Evolutionary conservation across 2,888 invertebrate genomes (phyloP).

Genomic region (Hanleya hanleyi): DNA sequence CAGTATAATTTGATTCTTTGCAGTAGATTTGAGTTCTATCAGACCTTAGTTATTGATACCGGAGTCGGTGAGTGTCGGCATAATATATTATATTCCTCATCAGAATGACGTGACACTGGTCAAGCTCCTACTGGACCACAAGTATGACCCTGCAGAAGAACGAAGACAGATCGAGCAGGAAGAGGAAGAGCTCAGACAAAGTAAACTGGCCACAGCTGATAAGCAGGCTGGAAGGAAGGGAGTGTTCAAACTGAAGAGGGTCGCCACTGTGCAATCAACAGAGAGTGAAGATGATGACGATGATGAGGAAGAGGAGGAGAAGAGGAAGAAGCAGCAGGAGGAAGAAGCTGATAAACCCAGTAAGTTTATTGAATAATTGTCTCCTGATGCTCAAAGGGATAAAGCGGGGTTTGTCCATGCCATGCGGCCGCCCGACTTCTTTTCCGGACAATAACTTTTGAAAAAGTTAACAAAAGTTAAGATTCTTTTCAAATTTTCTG

Average conservation of each 20-base stretch:
- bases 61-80: no score
- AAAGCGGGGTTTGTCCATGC: no score
- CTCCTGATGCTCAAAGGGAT: no score
- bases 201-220: slow-evolving; percentile 1
- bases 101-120: slow-evolving; percentile 35
- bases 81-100: not conserved
- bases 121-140: slow-evolving; percentile 35
- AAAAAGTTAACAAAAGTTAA: no score
- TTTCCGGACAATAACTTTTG: no score
- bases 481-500: no score
- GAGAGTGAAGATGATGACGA: slow-evolving; percentile 14
- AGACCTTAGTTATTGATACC: no score
- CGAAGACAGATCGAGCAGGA: not conserved
- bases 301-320: slow-evolving; percentile 27
- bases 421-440: no score
- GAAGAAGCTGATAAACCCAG: slow-evolving; percentile 6
- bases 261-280: not conserved
- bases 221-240: slow-evolving; percentile 3
- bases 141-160: slow-evolving; percentile 29
- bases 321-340: slow-evolving; percentile 25
- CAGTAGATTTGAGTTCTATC: no score
- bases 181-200: not conserved
- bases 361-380: no score
- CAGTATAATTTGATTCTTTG: no score
- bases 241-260: slow-evolving; percentile 22